Evolutionary conservation across 2,113 vertebrate genomes (phyloP).

Genomic region (Actenoides hombroni): DNA sequence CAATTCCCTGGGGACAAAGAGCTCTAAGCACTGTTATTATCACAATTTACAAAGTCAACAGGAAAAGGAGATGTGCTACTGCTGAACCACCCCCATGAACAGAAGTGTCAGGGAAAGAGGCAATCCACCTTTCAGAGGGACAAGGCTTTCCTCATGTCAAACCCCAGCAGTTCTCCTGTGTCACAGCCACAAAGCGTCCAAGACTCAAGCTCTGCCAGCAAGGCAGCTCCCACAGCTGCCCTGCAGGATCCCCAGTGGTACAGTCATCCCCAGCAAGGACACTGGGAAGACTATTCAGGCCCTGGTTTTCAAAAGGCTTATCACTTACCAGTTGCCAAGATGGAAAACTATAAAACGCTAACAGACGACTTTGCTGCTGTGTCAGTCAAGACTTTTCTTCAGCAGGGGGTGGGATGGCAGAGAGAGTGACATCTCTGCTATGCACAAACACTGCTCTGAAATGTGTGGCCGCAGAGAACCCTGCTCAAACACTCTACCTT

Average conservation of each 20-base stretch:
- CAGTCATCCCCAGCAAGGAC: accelerated
- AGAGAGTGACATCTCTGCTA: neutral
- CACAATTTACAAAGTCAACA: neutral
- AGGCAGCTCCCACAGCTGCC: neutral
- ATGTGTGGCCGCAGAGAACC: neutral
- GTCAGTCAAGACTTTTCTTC: neutral
- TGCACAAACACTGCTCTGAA: neutral
- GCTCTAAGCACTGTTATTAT: neutral
- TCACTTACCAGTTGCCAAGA: neutral
- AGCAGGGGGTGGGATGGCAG: neutral
- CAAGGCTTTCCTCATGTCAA: neutral
- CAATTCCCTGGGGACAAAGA: neutral
- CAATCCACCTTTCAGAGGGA: neutral
- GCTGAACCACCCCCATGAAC: neutral
- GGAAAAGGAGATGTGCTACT: neutral
- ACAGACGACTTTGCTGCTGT: neutral
- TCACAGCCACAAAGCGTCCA: neutral
- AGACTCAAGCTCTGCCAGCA: neutral
- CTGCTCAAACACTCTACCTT: neutral
- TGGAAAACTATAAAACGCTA: neutral
- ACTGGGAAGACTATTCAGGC: neutral
- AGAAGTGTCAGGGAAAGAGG: neutral
- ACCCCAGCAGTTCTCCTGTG: neutral
- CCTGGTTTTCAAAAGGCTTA: neutral
- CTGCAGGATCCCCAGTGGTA: accelerated